phyloP scores from a whole-genome alignment of 1,140 invertebrate genomes.

The Drosophila auraria region DNA sequence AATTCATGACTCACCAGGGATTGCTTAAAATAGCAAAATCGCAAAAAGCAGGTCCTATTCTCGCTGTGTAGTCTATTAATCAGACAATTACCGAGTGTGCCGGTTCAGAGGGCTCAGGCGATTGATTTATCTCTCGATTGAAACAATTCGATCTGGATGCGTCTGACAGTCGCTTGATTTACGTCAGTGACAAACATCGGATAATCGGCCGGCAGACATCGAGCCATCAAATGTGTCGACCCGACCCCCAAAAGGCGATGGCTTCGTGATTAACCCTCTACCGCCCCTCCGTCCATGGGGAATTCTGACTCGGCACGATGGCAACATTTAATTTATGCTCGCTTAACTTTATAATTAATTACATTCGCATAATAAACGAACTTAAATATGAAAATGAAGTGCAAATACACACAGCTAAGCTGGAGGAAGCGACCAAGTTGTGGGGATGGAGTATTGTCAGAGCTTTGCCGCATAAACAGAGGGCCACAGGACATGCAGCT shows the following conservation, averaged over 20 bases:
- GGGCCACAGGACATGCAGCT: conserved; percentile 1
- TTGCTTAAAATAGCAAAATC: neutral
- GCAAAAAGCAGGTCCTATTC: neutral
- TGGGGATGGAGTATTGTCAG: conserved; percentile 1
- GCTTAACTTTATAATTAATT: conserved; percentile 78
- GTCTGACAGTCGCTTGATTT: conserved; percentile 49
- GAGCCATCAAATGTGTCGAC: conserved; percentile 39
- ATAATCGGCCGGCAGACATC: conserved; percentile 45
- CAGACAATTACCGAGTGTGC: conserved; percentile 6
- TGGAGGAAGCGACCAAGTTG: neutral
- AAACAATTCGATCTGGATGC: conserved; percentile 41
- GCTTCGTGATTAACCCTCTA: conserved; percentile 16
- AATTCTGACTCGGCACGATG: conserved; percentile 27
- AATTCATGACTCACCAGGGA: conserved; percentile 44
- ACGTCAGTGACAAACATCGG: conserved; percentile 47
- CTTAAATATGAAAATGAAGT: conserved; percentile 81
- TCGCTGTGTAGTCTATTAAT: neutral
- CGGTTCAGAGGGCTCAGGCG: neutral
- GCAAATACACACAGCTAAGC: conserved; percentile 53
- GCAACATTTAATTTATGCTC: conserved; percentile 66
- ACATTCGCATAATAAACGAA: conserved; percentile 80
- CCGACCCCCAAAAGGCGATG: conserved; percentile 37
- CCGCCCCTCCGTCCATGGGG: neutral
- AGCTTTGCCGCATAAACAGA: conserved; percentile 22
- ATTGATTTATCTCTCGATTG: conserved; percentile 42